Evolutionary conservation across 2,113 vertebrate genomes (phyloP).

Genomic region (Chloebia gouldiae): DNA sequence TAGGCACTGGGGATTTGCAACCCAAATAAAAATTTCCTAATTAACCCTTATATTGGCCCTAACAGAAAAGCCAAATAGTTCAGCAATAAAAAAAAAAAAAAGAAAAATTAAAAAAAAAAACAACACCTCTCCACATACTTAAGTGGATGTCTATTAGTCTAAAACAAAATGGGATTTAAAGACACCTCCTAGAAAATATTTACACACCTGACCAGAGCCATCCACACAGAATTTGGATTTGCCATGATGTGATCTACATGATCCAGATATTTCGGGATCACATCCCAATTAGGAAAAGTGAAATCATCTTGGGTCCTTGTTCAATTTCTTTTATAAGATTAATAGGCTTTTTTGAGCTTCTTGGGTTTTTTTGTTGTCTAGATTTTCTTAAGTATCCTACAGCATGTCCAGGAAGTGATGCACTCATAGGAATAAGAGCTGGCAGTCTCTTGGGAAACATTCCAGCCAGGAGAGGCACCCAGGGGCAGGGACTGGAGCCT

Average conservation of each 20-base stretch:
- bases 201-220: not conserved
- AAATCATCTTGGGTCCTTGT: not conserved
- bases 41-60: constrained; percentile 67
- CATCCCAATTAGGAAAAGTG: not conserved
- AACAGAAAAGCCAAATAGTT: constrained; percentile 56
- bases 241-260: not conserved
- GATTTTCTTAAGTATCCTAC: not conserved
- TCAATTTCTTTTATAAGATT: not conserved
- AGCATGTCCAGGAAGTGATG: fast-evolving
- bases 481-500: fast-evolving
- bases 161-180: not conserved
- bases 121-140: not conserved
- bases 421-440: not conserved
- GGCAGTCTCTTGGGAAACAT: not conserved
- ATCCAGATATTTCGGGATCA: not conserved
- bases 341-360: not conserved
- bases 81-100: not conserved
- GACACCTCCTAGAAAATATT: not conserved
- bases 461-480: not conserved
- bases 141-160: not conserved
- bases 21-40: constrained; percentile 72
- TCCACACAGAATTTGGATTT: not conserved
- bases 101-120: not conserved
- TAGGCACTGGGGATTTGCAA: constrained; percentile 66
- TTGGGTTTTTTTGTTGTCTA: not conserved